Evolutionary conservation across 2,113 vertebrate genomes (phyloP).

Genomic region (Hymenochirus boettgeri): DNA sequence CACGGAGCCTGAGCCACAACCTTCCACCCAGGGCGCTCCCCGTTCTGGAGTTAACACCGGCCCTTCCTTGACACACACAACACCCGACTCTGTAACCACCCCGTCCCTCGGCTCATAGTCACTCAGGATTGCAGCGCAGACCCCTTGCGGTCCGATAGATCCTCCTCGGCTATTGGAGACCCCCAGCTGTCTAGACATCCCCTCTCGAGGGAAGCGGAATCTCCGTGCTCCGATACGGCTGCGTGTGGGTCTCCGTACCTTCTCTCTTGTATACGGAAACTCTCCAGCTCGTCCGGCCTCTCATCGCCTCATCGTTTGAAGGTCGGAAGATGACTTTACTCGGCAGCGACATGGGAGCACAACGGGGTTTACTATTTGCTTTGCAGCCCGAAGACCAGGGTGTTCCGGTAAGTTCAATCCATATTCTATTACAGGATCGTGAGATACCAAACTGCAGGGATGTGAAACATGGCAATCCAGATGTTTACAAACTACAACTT

Average conservation of each 20-base stretch:
- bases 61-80: background rate
- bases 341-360: conserved; percentile 70
- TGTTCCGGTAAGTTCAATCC: conserved; percentile 12
- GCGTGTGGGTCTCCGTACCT: conserved; percentile 63
- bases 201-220: conserved; percentile 55
- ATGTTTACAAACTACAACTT: too few species aligned
- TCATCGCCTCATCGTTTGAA: conserved; percentile 84
- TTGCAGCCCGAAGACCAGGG: conserved; percentile 64
- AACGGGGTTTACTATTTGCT: conserved; percentile 51
- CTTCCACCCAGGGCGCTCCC: background rate
- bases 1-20: background rate
- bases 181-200: conserved; percentile 50
- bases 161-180: background rate
- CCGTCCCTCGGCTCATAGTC: conserved; percentile 78
- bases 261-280: conserved; percentile 57
- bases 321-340: conserved; percentile 82
- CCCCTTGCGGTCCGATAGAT: conserved; percentile 6
- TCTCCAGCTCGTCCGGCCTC: conserved; percentile 71
- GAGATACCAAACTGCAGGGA: too few species aligned
- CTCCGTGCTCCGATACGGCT: conserved; percentile 72
- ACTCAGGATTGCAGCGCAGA: conserved; percentile 66
- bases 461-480: too few species aligned
- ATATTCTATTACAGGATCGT: too few species aligned
- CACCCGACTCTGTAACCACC: conserved; percentile 44
- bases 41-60: background rate